Base-by-base conservation (phyloP, 1,140 invertebrate genomes). In the Polyergus mexicanus region DNA sequence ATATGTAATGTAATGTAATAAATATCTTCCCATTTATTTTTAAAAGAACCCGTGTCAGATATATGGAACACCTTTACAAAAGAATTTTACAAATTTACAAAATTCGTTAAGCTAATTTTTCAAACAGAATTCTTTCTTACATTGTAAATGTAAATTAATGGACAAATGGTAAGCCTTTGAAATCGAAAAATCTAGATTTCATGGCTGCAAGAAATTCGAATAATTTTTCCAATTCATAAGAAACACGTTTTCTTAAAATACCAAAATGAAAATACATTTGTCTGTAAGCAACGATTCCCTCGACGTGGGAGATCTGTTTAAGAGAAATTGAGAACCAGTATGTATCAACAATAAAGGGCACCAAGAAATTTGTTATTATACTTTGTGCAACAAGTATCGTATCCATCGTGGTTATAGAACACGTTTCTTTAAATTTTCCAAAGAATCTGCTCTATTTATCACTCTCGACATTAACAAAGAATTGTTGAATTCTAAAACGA, bases 331-430 rank as follows among this genome's bases (percentile, higher is more conserved):
- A 90, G 63, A 74, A 56, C 32, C 60, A 77, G 58, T 3, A 16
- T 74, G 11, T 28, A 63, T 51, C 51, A 38, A 56, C 22, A n/a
- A n/a, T 51, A 10, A 91, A 80, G 66, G 75, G 10, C 74, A 74
- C 86, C 56, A 75, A 88, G 35, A 89, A 92, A 91, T 78, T 84
- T 85, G 38, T 28, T 54, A 54, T 44, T 22, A 71, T 10, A 56
- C 54, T 88, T 90, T 91, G 88, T 86, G 90, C 91, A 92, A 92
- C 88, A 93, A 94, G 89, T 94, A 88, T 84, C 89, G 76, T 86
- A 78, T 88, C 65, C 84, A 10, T 80, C 81, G 13, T 13, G 32
- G 87, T 88, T 86, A 86, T 44, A 85, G 68, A 63, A 58, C 56
- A 66, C 25, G 77, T 63, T 63, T 41, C 19, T 84, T 71, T 28